Percentiles rank a stretch among this genome's conserved stretches.
Conservation (phyloP, 2,113 vertebrate species). For the Mobula birostris region DNA sequence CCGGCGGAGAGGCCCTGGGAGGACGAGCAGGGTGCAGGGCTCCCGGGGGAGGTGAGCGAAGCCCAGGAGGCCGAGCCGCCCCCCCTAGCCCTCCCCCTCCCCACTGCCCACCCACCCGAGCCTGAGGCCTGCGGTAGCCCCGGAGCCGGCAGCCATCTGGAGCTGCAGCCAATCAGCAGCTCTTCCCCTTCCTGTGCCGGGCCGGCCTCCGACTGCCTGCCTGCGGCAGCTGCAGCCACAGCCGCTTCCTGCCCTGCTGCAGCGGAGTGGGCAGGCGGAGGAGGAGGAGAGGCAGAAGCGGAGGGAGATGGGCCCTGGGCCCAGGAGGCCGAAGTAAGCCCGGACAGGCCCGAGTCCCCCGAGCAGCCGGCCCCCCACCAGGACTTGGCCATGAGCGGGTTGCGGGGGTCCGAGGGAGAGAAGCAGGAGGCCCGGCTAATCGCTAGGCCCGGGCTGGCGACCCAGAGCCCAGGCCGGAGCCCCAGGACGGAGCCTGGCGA, state of each 20-base stretch:
- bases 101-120: no score
- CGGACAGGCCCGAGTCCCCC: not conserved
- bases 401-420: not conserved
- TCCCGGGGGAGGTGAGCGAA: no score
- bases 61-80: no score
- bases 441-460: conserved; percentile 42
- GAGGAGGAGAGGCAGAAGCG: no score
- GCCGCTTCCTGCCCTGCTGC: conserved; percentile 3
- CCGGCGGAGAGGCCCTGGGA: no score
- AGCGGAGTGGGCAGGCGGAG: not conserved
- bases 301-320: conserved; percentile 44
- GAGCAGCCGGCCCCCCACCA: conserved; percentile 36
- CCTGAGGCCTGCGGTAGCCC: no score
- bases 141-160: not conserved
- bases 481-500: conserved; percentile 42
- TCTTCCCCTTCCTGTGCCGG: conserved; percentile 40
- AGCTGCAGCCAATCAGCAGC: conserved; percentile 36
- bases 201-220: conserved; percentile 17
- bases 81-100: no score
- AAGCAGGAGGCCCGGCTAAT: conserved; percentile 37
- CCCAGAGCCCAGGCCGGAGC: conserved; percentile 44
- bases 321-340: conserved; percentile 29
- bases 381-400: conserved; percentile 41
- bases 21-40: no score
- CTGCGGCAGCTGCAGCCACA: not conserved